Evolutionary conservation across 2,113 vertebrate species (phyloP).

Genomic region (Percopsis transmontana): DNA sequence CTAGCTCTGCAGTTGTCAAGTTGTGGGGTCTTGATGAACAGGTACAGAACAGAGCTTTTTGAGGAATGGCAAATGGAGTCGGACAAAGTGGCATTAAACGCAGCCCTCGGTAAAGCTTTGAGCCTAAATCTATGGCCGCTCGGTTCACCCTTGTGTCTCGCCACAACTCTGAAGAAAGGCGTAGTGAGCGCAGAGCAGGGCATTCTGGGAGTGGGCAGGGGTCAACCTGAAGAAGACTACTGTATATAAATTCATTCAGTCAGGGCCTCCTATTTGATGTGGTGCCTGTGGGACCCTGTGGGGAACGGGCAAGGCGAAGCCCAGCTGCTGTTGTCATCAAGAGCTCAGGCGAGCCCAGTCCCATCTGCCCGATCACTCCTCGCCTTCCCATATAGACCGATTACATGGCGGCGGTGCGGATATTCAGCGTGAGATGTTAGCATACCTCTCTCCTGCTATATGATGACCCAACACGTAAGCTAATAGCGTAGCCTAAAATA

Average conservation of each 20-base stretch:
- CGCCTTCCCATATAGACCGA: not conserved
- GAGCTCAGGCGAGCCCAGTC: not conserved
- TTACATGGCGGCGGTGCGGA: too few relatives aligned
- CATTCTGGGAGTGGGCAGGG: conserved; percentile 16
- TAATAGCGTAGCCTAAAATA: too few relatives aligned
- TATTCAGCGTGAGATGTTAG: too few relatives aligned
- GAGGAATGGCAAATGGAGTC: too few relatives aligned
- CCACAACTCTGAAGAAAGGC: not conserved
- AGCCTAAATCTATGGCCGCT: not conserved
- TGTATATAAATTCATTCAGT: conserved; percentile 32
- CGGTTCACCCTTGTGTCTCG: not conserved
- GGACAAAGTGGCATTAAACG: too few relatives aligned
- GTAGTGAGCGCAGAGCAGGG: conserved; percentile 36
- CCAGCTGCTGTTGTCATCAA: conserved; percentile 58
- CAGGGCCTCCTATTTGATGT: conserved; percentile 47
- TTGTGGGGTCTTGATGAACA: too few relatives aligned
- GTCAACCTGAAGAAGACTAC: conserved; percentile 25
- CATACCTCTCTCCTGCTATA: too few relatives aligned
- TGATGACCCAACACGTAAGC: too few relatives aligned
- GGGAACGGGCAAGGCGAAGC: conserved; percentile 16
- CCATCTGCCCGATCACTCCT: not conserved
- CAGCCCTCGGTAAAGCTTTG: not conserved
- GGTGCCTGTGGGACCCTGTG: conserved; percentile 34
- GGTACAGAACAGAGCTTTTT: too few relatives aligned
- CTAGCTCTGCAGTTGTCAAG: too few relatives aligned